phyloP scores from a whole-genome alignment of 2,888 invertebrate species.

The Argyresthia goedartella region DNA sequence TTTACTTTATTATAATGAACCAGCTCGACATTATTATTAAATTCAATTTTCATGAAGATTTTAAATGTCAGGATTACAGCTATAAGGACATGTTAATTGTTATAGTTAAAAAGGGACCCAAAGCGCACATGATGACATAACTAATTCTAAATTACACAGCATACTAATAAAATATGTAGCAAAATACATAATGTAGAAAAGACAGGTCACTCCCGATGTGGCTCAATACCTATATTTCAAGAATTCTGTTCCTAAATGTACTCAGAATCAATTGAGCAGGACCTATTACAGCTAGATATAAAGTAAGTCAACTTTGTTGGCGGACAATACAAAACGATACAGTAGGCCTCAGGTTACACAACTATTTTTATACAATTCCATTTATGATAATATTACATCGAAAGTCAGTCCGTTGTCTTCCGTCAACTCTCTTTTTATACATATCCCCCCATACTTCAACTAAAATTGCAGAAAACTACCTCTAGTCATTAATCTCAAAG shows the following conservation, averaged over 20 bases:
- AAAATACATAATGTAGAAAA: slow-evolving; percentile 16
- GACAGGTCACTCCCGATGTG: slow-evolving; percentile 34
- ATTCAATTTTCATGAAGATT: no score
- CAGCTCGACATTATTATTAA: no score
- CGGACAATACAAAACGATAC: slow-evolving; percentile 36
- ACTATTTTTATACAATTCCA: slow-evolving; percentile 61
- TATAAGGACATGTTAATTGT: no score
- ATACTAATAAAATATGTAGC: no score
- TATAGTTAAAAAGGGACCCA: no score
- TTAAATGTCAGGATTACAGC: no score
- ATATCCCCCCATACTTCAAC: slow-evolving; percentile 55
- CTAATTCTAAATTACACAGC: no score
- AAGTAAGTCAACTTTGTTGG: slow-evolving; percentile 62
- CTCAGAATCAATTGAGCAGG: slow-evolving; percentile 64
- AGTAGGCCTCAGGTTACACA: slow-evolving; percentile 55
- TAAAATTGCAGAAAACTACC: slow-evolving; percentile 57
- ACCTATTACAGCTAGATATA: slow-evolving; percentile 57
- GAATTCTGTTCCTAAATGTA: slow-evolving; percentile 42
- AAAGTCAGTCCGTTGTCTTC: slow-evolving; percentile 60
- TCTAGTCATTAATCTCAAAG: slow-evolving; percentile 59
- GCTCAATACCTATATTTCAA: slow-evolving; percentile 24
- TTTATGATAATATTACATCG: slow-evolving; percentile 61
- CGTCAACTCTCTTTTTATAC: slow-evolving; percentile 55
- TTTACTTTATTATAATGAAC: no score
- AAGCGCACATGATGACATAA: no score